Percentiles rank a stretch among this genome's conserved stretches.
Conservation (phyloP, 1,140 invertebrate genomes). For the Zelostemma sp. region DNA sequence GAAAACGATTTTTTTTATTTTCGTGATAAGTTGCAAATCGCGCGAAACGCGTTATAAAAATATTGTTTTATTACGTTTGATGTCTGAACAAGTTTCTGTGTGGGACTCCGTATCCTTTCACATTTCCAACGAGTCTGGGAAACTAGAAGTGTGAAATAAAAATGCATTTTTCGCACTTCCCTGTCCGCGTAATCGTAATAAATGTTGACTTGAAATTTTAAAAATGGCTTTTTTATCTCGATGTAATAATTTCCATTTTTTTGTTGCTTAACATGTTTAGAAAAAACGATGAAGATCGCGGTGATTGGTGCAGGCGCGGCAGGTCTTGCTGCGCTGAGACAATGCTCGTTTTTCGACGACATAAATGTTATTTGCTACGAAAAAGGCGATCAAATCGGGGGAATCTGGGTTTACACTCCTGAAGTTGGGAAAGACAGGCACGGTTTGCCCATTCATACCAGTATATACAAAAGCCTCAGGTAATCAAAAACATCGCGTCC, state of each 20-base stretch:
- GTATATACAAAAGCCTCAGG: conserved; percentile 89
- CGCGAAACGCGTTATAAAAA: too few relatives aligned
- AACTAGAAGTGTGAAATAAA: too few relatives aligned
- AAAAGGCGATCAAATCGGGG: conserved; percentile 82
- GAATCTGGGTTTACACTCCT: conserved; percentile 89
- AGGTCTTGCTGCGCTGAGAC: conserved; percentile 74
- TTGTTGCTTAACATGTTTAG: not conserved
- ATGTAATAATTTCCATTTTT: conserved; percentile 7
- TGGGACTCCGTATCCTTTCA: too few relatives aligned
- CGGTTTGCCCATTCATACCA: conserved; percentile 86
- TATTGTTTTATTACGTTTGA: too few relatives aligned
- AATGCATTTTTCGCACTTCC: too few relatives aligned
- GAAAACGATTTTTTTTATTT: too few relatives aligned
- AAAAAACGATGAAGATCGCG: conserved; percentile 68
- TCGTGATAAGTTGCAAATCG: too few relatives aligned
- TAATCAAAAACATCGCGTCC: conserved; percentile 63
- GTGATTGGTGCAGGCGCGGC: conserved; percentile 79
- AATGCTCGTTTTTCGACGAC: conserved; percentile 74
- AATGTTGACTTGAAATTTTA: too few relatives aligned
- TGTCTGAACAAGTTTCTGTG: too few relatives aligned
- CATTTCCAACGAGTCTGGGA: too few relatives aligned
- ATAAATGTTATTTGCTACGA: conserved; percentile 61
- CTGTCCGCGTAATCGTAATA: too few relatives aligned
- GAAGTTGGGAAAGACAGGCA: conserved; percentile 78
- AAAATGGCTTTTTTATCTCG: not conserved